Evolutionary conservation across 64 coral and sea anemone species (phyloP), one percentile per base, ranked within the genome.

Genomic region (Catalaphyllia jardinei): DNA sequence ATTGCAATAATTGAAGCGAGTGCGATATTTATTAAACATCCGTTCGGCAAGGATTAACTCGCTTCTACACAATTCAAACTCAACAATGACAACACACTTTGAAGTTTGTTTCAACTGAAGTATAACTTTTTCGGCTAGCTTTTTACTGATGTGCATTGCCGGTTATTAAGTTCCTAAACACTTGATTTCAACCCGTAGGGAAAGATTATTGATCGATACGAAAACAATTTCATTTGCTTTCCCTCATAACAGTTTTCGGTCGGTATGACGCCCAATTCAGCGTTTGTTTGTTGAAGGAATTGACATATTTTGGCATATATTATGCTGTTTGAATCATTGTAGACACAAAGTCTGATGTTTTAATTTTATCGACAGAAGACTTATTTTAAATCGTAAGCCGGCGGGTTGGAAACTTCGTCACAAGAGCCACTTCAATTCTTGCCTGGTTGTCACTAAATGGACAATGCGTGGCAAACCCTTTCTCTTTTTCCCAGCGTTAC

Each of bases 21-120:
- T 69, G 65, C 29, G 5, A 69, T 69, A 10, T 69, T 69, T 69
- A 69, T 69, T 69, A 69, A 69, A 69, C 65, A 69, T 69, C 65
- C 65, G 65, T 69, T 69, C 10, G 22, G 22, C n/a, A 25, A 69
- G 65, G 65, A 69, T 69, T 11, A 69, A 69, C 10, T 69, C 65
- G 24, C 22, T 24, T 69, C 62, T 28, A 69, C 25, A 57, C 25
- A n/a, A n/a, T n/a, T n/a, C n/a, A 69, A 27, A 27, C 65, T 69
- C 22, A n/a, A 69, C 65, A 69, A 69, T 24, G 65, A n/a, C 22
- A 69, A 69, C 24, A 69, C 10, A 25, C 10, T 69, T 25, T 11
- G 9, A 69, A 27, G 22, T n/a, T 69, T 69, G 9, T 27, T n/a
- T 69, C 22, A 24, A 69, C 25, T 69, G 22, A 69, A 69, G 24